phyloP scores from a whole-genome alignment of 2,113 vertebrate species.

The Gymnocephalus cernua region DNA sequence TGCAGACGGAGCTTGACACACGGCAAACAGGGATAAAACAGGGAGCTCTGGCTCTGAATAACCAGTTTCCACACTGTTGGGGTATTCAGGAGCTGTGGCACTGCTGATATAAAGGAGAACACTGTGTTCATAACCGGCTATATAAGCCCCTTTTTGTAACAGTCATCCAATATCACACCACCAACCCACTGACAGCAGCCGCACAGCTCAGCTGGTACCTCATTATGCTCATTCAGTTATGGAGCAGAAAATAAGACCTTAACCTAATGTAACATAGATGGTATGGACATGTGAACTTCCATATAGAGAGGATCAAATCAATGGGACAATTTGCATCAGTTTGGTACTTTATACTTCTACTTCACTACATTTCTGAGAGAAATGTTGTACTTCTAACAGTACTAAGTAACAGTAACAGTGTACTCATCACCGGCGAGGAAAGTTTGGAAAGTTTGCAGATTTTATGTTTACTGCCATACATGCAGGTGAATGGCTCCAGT shows the following conservation, averaged over 20 bases:
- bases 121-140: constrained; percentile 60
- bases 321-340: constrained; percentile 18
- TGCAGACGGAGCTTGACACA: constrained; percentile 50
- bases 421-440: too few species aligned
- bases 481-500: too few species aligned
- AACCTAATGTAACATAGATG: constrained; percentile 19
- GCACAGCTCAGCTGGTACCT: constrained; percentile 53
- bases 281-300: not conserved
- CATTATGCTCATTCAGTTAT: constrained; percentile 42
- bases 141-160: constrained; percentile 47
- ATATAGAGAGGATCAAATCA: constrained; percentile 3
- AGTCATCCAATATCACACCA: constrained; percentile 64
- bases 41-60: constrained; percentile 52
- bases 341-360: not conserved
- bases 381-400: too few species aligned
- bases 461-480: too few species aligned
- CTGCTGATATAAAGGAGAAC: constrained; percentile 60
- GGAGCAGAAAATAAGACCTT: constrained; percentile 32
- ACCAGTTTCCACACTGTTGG: constrained; percentile 50
- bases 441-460: too few species aligned
- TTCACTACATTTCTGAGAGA: too few species aligned
- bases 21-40: constrained; percentile 55
- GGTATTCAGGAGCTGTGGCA: constrained; percentile 45
- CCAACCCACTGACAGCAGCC: constrained; percentile 59
- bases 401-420: too few species aligned